Evolutionary conservation across 2,113 vertebrate species (phyloP).

Genomic region (Noctilio leporinus): DNA sequence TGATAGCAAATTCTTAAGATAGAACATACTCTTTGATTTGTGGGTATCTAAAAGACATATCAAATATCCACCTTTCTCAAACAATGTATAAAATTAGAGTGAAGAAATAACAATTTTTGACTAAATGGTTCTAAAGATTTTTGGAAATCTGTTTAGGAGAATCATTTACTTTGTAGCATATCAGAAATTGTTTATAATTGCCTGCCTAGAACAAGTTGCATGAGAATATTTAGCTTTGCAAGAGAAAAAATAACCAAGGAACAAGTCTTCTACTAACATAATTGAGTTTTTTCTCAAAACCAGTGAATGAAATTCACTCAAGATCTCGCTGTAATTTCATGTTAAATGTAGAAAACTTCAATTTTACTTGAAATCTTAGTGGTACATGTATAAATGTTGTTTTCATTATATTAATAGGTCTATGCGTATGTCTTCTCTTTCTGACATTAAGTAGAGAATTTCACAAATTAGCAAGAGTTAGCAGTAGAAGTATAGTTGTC

Average conservation of each 20-base stretch:
- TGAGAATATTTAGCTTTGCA: slow-evolving; percentile 7
- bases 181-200: slow-evolving; percentile 29
- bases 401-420: background rate
- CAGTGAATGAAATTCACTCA: background rate
- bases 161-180: background rate
- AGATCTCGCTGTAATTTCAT: background rate
- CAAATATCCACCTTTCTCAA: background rate
- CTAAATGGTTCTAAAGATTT: background rate
- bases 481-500: background rate
- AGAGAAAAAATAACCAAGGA: background rate
- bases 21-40: background rate
- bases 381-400: background rate
- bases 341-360: background rate
- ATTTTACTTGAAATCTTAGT: background rate
- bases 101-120: slow-evolving; percentile 14
- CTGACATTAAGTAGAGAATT: background rate
- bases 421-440: background rate
- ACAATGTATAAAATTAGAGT: slow-evolving; percentile 14
- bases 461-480: background rate
- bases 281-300: background rate
- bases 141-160: background rate
- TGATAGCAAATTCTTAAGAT: background rate
- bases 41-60: background rate
- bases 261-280: background rate
- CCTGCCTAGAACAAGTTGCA: background rate